Base-by-base conservation (phyloP, 2,888 invertebrate genomes). In the Thera obeliscata region DNA sequence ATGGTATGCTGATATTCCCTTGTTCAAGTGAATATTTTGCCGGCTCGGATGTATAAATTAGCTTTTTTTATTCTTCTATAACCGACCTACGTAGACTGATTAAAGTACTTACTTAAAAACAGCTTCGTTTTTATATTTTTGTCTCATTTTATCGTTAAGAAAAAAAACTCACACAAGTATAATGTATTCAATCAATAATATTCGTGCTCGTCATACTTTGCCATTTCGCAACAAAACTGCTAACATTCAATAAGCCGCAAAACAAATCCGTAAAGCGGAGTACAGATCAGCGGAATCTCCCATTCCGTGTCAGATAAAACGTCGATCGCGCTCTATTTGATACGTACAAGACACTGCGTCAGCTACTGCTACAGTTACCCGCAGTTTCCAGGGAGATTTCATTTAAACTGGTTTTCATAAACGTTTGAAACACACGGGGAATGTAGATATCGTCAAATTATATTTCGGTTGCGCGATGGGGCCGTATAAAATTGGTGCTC, bases 281-380 rank as follows among this genome's bases (percentile, higher is more conserved):
- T 43, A 55, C 62, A 65, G 59, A 69, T 66, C 65, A 63, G 65
- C 59, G 46, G 46, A 46, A 65, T 69, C 64, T 65, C 59, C 66
- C 65, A 63, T 60, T 60, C 38, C 62, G 46, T 63, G 62, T 69
- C 69, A 63, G 62, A 69, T 63, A 66, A 69, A 69, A 62, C 59
- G 69, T 66, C 69, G 65, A 69, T 63, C 52, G 59, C 35, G 69
- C 56, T 8, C 56, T 46, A 56, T 65, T 62, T 59, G 65, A 62
- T 55, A 41, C 46, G 62, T 9, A 69, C 62, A 65, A 65, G 69
- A 62, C 69, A 48, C 56, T 35, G 56, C 58, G 61, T 64, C 64
- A 61, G 57, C 58, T 43, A 8, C 12, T 4, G 7, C 7, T 1
- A 22, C 22, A 22, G 12, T 9, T 7, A 55, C 33, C 48, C 41